Base-by-base conservation (phyloP, 2,888 invertebrate genomes). In the Apoda limacodes region DNA sequence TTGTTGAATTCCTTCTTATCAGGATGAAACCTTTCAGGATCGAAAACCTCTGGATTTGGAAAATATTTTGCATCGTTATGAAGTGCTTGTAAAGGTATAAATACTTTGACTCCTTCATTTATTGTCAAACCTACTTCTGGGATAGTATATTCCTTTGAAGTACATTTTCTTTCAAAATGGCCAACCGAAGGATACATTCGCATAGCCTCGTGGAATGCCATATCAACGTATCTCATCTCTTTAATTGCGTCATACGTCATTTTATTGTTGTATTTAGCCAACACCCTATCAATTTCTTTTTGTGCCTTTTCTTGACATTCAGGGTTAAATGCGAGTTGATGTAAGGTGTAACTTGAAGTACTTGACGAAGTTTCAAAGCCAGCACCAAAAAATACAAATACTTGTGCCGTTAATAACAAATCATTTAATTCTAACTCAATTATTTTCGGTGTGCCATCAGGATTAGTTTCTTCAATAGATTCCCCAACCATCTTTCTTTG, bases 291-390 rank as follows among this genome's bases (percentile, higher is more conserved):
- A n/a, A n/a, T 59, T 53, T 82, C 80, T 37, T 63, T 46, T 35
- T 71, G 70, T 4, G 68, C 60, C 52, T 63, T 78, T 28, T 55
- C 53, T 43, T 82, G 82, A 17, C 61, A 64, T 3, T 80, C 70
- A 2, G 70, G 70, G 43, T n/a, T n/a, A n/a, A n/a, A n/a, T n/a
- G n/a, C n/a, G n/a, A n/a, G n/a, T n/a, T n/a, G n/a, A n/a, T n/a
- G n/a, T n/a, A n/a, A n/a, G n/a, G n/a, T n/a, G n/a, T n/a, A n/a
- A n/a, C n/a, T n/a, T n/a, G n/a, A n/a, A 3, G 78, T 66, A 1
- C 75, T 71, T 0, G 82, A 82, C 0, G 82, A 82, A 2, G 82
- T 82, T 47, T 82, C 82, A 42, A 78, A 82, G 5, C 83, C 83
- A 32, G 82, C 83, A 10, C 67, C 78, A 25, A 80, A n/a, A n/a